Evolutionary conservation across 2,888 invertebrate species (phyloP).

Genomic region (Sesia apiformis): DNA sequence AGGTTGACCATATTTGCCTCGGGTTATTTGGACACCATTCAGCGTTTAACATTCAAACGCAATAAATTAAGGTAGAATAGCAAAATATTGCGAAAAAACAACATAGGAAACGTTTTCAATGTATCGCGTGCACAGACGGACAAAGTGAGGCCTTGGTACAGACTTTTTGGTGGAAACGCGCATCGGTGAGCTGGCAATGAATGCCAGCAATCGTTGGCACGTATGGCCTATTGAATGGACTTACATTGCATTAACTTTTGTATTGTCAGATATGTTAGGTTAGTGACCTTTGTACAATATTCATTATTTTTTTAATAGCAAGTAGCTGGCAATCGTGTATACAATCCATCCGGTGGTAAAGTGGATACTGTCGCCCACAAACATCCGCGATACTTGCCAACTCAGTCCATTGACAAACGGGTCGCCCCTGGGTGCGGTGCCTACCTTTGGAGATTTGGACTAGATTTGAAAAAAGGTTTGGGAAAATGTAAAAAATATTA

Average conservation of each 20-base stretch:
- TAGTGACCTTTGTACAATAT: neutral
- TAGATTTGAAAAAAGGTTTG: too few species aligned
- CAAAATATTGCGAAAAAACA: neutral
- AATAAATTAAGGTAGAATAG: neutral
- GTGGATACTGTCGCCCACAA: too few species aligned
- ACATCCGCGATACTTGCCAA: too few species aligned
- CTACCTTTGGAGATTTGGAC: too few species aligned
- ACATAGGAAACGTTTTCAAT: neutral
- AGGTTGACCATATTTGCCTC: too few species aligned
- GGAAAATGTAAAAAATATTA: too few species aligned
- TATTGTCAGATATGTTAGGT: neutral
- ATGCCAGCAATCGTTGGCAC: neutral
- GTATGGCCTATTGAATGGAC: neutral
- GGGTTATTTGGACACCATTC: too few species aligned
- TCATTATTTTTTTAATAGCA: neutral
- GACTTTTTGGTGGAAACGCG: conserved; percentile 34
- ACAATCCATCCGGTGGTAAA: too few species aligned
- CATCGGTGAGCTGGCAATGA: conserved; percentile 16
- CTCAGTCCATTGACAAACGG: too few species aligned
- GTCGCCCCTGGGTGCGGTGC: too few species aligned
- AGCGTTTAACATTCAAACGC: neutral
- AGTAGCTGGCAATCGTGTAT: too few species aligned
- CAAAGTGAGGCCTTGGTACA: conserved; percentile 23
- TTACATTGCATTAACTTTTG: neutral
- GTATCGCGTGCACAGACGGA: neutral